phyloP scores from a whole-genome alignment of 2,113 vertebrate species.

The Pluvialis apricaria region DNA sequence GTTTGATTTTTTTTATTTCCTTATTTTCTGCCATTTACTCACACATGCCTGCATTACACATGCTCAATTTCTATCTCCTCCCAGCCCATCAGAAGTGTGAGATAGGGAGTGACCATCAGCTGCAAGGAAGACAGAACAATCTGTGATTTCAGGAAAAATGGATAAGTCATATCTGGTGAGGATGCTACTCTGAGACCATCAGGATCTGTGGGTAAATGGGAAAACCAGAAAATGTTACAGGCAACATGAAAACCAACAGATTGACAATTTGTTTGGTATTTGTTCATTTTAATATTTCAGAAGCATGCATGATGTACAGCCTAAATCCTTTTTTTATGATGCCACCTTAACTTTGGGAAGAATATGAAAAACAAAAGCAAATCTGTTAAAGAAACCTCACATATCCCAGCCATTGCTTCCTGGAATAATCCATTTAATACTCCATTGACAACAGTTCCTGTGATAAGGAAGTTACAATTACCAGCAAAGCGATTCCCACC shows the following conservation, averaged over 20 bases:
- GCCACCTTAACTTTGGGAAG: not conserved
- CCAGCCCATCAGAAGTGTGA: not conserved
- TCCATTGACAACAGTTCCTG: not conserved
- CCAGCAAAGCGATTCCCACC: not conserved
- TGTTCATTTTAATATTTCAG: not conserved
- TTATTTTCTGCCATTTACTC: not conserved
- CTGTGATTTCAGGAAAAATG: not conserved
- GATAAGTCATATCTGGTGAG: not conserved
- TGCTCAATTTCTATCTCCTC: not conserved
- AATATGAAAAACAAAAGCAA: not conserved
- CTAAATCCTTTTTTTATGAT: not conserved
- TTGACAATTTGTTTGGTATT: not conserved
- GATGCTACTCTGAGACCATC: not conserved
- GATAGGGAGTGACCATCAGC: not conserved
- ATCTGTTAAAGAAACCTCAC: not conserved
- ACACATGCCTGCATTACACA: not conserved
- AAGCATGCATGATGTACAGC: not conserved
- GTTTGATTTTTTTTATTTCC: not conserved
- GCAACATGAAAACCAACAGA: not conserved
- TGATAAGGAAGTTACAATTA: not conserved
- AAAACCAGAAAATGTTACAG: not conserved
- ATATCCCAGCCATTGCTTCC: not conserved
- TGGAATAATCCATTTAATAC: not conserved
- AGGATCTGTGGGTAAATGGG: not conserved
- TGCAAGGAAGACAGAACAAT: not conserved